These are phyloP conservation scores for Cerastoderma edule DNA, from an alignment of 2,888 invertebrate genomes.

Conservation along the genomic window DNA sequence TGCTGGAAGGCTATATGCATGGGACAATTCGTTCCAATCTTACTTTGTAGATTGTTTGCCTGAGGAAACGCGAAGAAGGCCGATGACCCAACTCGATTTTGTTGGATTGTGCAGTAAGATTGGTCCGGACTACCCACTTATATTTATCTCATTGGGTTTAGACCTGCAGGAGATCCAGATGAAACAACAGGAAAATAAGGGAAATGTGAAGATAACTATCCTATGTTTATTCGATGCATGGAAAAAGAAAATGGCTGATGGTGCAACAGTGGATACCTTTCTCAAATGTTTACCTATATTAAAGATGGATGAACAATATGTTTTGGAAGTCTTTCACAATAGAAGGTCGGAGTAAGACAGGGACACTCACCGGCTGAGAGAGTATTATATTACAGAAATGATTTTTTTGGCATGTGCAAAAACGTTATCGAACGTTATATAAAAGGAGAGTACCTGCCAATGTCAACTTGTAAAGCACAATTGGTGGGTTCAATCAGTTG, in stretches of 20 bases:
- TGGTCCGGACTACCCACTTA: background rate
- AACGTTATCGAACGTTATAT: too few species aligned
- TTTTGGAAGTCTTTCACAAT: slow-evolving; percentile 1
- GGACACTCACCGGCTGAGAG: too few species aligned
- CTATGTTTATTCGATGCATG: background rate
- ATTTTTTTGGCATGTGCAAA: too few species aligned
- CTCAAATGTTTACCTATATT: background rate
- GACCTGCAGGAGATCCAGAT: background rate
- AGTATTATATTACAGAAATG: too few species aligned
- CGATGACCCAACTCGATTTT: background rate
- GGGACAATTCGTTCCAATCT: background rate
- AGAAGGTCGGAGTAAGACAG: too few species aligned
- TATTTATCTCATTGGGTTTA: background rate
- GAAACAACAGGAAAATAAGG: background rate
- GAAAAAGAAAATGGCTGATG: background rate
- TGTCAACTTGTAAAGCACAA: too few species aligned
- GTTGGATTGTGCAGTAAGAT: background rate
- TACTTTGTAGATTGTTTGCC: background rate
- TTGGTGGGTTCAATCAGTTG: too few species aligned
- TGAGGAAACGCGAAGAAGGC: background rate
- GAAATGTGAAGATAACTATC: background rate
- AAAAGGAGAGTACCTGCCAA: too few species aligned
- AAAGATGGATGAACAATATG: background rate
- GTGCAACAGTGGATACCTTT: background rate
- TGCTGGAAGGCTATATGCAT: background rate